phyloP scores from a whole-genome alignment of 2,113 vertebrate genomes.

The Lethenteron reissneri region DNA sequence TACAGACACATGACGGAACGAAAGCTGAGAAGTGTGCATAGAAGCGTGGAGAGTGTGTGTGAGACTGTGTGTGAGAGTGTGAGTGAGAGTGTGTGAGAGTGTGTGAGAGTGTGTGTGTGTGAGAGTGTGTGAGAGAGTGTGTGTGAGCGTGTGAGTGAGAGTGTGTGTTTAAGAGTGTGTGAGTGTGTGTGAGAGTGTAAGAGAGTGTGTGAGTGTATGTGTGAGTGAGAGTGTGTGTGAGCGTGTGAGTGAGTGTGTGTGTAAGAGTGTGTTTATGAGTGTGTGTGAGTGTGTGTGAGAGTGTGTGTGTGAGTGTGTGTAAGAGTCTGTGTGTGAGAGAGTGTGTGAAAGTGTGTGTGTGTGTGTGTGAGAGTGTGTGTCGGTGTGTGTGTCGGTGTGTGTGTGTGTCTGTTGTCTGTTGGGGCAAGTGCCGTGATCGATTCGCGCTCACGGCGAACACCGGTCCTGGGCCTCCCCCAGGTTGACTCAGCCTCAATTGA shows the following conservation, averaged over 20 bases:
- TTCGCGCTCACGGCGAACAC: too few species aligned
- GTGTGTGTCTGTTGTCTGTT: too few species aligned
- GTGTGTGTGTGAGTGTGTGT: neutral
- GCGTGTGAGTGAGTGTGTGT: neutral
- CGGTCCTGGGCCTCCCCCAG: too few species aligned
- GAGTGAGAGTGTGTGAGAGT: neutral
- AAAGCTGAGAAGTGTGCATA: too few species aligned
- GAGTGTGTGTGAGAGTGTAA: neutral
- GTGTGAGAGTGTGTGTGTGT: neutral
- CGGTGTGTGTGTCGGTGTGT: too few species aligned
- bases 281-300: neutral
- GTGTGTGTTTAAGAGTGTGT: neutral
- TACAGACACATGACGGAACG: too few species aligned
- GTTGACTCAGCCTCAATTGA: too few species aligned
- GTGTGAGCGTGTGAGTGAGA: neutral
- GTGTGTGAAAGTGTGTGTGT: too few species aligned
- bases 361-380: too few species aligned
- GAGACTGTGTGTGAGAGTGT: neutral
- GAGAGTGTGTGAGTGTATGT: neutral
- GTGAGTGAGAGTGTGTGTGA: neutral
- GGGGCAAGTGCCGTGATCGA: too few species aligned
- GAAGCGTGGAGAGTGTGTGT: too few species aligned
- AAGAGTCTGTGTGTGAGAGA: neutral
- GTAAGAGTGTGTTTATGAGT: neutral
- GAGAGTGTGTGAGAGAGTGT: neutral